Percentiles rank a stretch among this genome's conserved stretches.
These are phyloP conservation scores for Drosophila lacicola DNA, from an alignment of 2,888 invertebrate genomes.

Conservation along the genomic window DNA sequence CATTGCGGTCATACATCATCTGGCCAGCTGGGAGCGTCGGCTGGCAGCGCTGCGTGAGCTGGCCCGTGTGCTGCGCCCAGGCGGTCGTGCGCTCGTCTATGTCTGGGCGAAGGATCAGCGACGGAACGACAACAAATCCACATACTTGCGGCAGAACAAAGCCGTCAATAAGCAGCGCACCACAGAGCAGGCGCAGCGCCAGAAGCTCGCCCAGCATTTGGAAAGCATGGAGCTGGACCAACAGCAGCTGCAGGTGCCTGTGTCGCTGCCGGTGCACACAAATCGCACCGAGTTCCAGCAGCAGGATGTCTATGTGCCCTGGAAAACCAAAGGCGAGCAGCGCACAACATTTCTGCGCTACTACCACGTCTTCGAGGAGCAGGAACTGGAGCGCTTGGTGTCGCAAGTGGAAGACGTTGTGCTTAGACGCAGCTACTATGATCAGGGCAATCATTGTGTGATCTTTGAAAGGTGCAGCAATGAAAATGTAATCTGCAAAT, in stretches of 20 bases:
- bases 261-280: constrained; percentile 90
- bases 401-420: constrained; percentile 85
- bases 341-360: constrained; percentile 90
- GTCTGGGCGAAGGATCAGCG: constrained; percentile 98
- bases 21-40: constrained; percentile 93
- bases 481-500: not conserved
- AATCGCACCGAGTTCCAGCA: constrained; percentile 96
- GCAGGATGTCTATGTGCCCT: constrained; percentile 97
- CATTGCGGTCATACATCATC: constrained; percentile 98
- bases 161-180: constrained; percentile 85
- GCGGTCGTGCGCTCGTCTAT: constrained; percentile 93
- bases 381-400: constrained; percentile 91
- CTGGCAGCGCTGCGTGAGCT: constrained; percentile 91
- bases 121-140: constrained; percentile 88
- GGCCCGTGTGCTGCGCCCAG: constrained; percentile 89
- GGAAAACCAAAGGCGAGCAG: constrained; percentile 90
- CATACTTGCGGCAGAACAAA: constrained; percentile 89
- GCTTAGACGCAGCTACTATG: constrained; percentile 92
- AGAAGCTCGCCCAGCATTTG: constrained; percentile 65
- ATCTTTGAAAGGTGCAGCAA: constrained; percentile 86
- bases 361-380: constrained; percentile 96
- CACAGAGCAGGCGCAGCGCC: constrained; percentile 83
- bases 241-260: constrained; percentile 51
- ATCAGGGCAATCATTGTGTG: constrained; percentile 98
- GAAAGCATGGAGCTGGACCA: constrained; percentile 34